A percentile compares a stretch with the other conserved stretches of the same genome.
Evolutionary conservation across 1,140 invertebrate genomes (phyloP).

Genomic region (Drosophila nikananu): DNA sequence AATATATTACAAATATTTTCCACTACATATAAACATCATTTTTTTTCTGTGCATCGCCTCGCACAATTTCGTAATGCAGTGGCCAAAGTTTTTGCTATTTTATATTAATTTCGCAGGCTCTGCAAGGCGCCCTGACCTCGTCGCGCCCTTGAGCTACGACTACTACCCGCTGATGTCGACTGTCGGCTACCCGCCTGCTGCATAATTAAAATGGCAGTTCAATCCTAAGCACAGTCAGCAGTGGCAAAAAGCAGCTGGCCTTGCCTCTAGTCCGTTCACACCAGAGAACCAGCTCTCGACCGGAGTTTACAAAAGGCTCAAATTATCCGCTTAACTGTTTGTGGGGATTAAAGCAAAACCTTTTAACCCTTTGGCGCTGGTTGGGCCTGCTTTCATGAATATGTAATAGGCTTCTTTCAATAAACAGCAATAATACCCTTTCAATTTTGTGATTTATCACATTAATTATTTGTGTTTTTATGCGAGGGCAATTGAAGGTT

Average conservation of each 20-base stretch:
- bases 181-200: conserved; percentile 40
- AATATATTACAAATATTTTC: not conserved
- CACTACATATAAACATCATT: fast-evolving
- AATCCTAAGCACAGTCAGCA: conserved; percentile 58
- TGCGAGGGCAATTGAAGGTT: not conserved
- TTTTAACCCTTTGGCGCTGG: conserved; percentile 15
- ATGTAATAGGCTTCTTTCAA: conserved; percentile 26
- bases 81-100: conserved; percentile 73
- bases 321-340: conserved; percentile 36
- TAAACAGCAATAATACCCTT: conserved; percentile 28
- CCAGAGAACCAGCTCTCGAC: conserved; percentile 8
- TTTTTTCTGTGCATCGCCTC: not conserved
- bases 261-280: conserved; percentile 15
- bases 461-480: conserved; percentile 24
- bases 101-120: conserved; percentile 73
- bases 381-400: conserved; percentile 19
- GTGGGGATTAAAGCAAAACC: conserved; percentile 9
- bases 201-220: conserved; percentile 77
- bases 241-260: conserved; percentile 29
- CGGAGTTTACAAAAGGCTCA: conserved; percentile 23
- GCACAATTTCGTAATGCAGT: conserved; percentile 67
- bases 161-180: conserved; percentile 27
- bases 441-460: conserved; percentile 31
- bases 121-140: conserved; percentile 46
- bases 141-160: conserved; percentile 55